phyloP scores from a whole-genome alignment of 2,888 invertebrate genomes.

The Odiellus spinosus region DNA sequence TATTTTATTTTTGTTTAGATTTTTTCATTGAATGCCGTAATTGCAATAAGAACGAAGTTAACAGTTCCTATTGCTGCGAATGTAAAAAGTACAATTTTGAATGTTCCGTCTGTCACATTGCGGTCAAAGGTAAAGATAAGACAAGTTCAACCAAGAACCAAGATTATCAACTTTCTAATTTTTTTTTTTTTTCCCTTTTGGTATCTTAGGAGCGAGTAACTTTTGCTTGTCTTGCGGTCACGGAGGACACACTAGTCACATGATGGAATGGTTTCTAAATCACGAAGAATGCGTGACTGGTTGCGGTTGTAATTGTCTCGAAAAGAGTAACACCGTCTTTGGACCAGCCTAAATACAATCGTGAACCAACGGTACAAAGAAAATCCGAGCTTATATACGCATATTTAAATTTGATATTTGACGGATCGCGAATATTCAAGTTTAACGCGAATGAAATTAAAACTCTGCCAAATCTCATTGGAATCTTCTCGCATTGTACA shows the following conservation, averaged over 20 bases:
- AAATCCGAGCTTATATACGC: too few species aligned
- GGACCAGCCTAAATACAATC: neutral
- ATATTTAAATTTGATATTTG: too few species aligned
- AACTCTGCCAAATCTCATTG: too few species aligned
- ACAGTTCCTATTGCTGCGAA: conserved; percentile 44
- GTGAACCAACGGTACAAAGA: too few species aligned
- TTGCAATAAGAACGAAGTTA: conserved; percentile 43
- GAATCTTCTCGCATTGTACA: too few species aligned
- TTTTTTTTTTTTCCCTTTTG: too few species aligned
- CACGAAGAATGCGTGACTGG: conserved; percentile 72
- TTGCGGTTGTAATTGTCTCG: conserved; percentile 74
- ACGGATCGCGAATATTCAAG: too few species aligned
- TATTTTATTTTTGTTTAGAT: conserved; percentile 57
- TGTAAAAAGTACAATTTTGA: conserved; percentile 60
- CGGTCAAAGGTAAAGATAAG: conserved; percentile 50
- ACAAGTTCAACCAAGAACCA: too few species aligned
- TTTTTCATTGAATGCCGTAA: conserved; percentile 53
- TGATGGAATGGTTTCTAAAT: conserved; percentile 62
- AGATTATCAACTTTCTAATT: too few species aligned
- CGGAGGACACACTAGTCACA: conserved; percentile 73
- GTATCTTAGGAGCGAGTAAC: conserved; percentile 40
- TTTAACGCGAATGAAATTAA: too few species aligned
- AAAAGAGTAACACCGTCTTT: conserved; percentile 4
- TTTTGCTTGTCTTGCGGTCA: conserved; percentile 82
- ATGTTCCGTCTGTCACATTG: conserved; percentile 69